These are phyloP conservation scores for Erebia palarica DNA, from an alignment of 2,888 invertebrate species.

Conservation along the genomic window DNA sequence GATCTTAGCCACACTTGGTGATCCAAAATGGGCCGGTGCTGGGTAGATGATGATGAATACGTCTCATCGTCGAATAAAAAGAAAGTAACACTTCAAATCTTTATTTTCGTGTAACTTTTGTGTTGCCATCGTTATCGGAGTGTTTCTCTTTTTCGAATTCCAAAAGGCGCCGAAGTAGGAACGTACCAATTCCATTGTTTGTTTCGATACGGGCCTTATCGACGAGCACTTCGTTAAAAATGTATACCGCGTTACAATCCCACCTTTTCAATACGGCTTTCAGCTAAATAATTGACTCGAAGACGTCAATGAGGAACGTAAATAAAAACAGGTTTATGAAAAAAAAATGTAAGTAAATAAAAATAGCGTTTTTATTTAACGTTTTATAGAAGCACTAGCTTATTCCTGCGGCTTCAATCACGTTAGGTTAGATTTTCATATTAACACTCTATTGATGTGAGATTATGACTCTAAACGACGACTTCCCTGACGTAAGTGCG, in stretches of 20 bases:
- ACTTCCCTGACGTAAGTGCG: too few species aligned
- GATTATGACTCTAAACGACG: too few species aligned
- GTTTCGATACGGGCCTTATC: constrained; percentile 39
- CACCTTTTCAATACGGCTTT: constrained; percentile 33
- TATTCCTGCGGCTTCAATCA: too few species aligned
- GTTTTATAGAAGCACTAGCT: not conserved
- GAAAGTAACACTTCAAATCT: not conserved
- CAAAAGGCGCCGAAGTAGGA: constrained; percentile 20
- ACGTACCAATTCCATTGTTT: constrained; percentile 35
- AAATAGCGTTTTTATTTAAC: not conserved
- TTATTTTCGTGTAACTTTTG: not conserved
- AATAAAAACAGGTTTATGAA: not conserved
- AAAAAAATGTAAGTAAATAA: not conserved
- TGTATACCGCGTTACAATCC: constrained; percentile 34
- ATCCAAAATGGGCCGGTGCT: not conserved
- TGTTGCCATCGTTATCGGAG: constrained; percentile 21
- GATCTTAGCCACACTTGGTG: too few species aligned
- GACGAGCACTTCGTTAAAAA: constrained; percentile 37
- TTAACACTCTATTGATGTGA: too few species aligned
- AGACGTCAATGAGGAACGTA: constrained; percentile 23
- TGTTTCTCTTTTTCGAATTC: constrained; percentile 24
- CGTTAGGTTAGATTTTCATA: too few species aligned
- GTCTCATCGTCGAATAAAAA: not conserved
- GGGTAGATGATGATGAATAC: not conserved
- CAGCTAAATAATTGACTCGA: constrained; percentile 31